phyloP scores from a whole-genome alignment of 2,888 invertebrate species.

The Lomographa bimaculata region DNA sequence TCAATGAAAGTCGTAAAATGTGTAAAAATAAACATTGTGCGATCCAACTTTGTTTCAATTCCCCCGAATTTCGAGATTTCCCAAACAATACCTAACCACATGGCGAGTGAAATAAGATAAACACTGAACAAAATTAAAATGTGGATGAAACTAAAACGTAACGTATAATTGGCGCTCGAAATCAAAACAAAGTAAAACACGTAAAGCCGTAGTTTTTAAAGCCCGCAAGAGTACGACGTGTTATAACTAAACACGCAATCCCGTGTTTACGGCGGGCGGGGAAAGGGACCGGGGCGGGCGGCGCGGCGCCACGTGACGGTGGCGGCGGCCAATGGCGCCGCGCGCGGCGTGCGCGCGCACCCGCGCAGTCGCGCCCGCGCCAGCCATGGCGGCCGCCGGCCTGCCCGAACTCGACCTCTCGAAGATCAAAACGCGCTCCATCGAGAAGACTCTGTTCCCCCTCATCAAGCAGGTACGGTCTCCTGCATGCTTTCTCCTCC shows the following conservation, averaged over 20 bases:
- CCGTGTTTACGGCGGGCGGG: slow-evolving; percentile 49
- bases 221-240: slow-evolving; percentile 57
- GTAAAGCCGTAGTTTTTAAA: slow-evolving; percentile 65
- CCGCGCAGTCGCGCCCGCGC: slow-evolving; percentile 76
- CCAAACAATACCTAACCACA: slow-evolving; percentile 2
- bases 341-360: slow-evolving; percentile 61
- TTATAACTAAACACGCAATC: slow-evolving; percentile 54
- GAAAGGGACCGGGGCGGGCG: slow-evolving; percentile 39
- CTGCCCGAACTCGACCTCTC: slow-evolving; percentile 83
- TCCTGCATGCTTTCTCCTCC: slow-evolving; percentile 42
- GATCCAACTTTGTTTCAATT: slow-evolving; percentile 24
- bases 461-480: slow-evolving; percentile 95
- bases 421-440: slow-evolving; percentile 96
- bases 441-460: slow-evolving; percentile 96
- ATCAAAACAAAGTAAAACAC: slow-evolving; percentile 67
- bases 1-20: slow-evolving; percentile 41
- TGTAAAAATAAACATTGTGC: slow-evolving; percentile 46
- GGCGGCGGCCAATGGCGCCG: slow-evolving; percentile 57
- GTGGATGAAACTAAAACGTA: slow-evolving; percentile 32
- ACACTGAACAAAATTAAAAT: slow-evolving; percentile 31
- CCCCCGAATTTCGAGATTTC: neutral
- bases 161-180: slow-evolving; percentile 49
- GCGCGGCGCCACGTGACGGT: slow-evolving; percentile 55
- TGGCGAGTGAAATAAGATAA: slow-evolving; percentile 16
- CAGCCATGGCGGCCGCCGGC: slow-evolving; percentile 85